These are phyloP conservation scores for Torymus texanus DNA, from an alignment of 2,888 invertebrate species.

Conservation along the genomic window DNA sequence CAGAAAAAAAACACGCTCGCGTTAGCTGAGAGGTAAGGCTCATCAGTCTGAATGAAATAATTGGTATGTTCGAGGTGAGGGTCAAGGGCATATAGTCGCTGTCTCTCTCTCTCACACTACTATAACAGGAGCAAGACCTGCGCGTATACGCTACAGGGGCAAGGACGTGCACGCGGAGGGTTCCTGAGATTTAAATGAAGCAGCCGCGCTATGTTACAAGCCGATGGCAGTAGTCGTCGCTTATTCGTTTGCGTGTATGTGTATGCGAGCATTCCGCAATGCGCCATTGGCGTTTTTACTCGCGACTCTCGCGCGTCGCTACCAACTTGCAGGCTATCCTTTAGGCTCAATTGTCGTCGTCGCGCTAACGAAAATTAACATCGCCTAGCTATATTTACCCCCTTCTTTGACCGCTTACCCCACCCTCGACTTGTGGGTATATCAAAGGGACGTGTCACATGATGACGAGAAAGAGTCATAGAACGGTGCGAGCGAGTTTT, in stretches of 20 bases:
- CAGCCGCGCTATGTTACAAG: not conserved
- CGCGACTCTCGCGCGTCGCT: not conserved
- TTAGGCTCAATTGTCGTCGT: conserved; percentile 33
- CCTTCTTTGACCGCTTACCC: too few species aligned
- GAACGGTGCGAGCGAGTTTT: not conserved
- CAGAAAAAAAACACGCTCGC: too few species aligned
- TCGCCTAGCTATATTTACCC: not conserved
- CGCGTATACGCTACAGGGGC: too few species aligned
- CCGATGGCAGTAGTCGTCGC: not conserved
- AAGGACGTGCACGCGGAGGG: too few species aligned
- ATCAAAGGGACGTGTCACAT: too few species aligned
- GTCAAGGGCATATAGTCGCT: too few species aligned
- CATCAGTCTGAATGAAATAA: too few species aligned
- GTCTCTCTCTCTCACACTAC: not conserved
- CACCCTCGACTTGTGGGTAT: too few species aligned
- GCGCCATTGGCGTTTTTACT: conserved; percentile 49
- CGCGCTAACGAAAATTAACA: conserved; percentile 38
- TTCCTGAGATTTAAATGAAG: conserved; percentile 16
- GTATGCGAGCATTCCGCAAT: conserved; percentile 44
- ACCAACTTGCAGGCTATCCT: conserved; percentile 11
- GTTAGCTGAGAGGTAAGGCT: too few species aligned
- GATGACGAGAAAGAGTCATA: too few species aligned
- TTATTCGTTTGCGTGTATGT: conserved; percentile 37
- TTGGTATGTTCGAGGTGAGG: too few species aligned
- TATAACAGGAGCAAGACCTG: too few species aligned